These are phyloP conservation scores for Rhea pennata DNA, from an alignment of 2,113 vertebrate species.

Conservation along the genomic window DNA sequence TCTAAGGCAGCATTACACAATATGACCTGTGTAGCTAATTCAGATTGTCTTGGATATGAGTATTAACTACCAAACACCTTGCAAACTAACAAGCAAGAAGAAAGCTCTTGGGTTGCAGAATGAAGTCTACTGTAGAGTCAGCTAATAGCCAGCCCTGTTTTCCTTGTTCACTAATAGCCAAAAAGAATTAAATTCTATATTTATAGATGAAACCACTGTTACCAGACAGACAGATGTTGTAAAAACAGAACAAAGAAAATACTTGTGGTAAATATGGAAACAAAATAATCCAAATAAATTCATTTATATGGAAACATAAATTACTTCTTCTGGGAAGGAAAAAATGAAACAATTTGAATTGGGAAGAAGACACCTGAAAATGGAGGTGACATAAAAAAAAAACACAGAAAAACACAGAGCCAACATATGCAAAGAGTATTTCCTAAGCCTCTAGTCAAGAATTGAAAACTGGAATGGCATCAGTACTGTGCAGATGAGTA, in stretches of 20 bases:
- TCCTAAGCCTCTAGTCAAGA: neutral
- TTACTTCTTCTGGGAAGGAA: neutral
- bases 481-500: neutral
- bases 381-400: neutral
- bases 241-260: neutral
- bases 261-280: neutral
- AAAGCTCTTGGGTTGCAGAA: neutral
- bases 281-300: neutral
- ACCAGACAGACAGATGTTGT: neutral
- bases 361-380: neutral
- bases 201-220: neutral
- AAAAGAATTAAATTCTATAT: neutral
- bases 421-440: neutral
- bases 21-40: neutral
- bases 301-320: neutral
- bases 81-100: neutral
- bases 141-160: neutral
- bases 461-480: neutral
- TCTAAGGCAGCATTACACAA: neutral
- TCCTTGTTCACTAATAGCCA: neutral
- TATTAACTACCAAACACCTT: neutral
- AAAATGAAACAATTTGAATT: neutral
- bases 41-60: neutral
- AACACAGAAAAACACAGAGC: neutral
- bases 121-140: neutral